Conservation (phyloP, 2,888 invertebrate species). For the Yponomeuta malinellus region DNA sequence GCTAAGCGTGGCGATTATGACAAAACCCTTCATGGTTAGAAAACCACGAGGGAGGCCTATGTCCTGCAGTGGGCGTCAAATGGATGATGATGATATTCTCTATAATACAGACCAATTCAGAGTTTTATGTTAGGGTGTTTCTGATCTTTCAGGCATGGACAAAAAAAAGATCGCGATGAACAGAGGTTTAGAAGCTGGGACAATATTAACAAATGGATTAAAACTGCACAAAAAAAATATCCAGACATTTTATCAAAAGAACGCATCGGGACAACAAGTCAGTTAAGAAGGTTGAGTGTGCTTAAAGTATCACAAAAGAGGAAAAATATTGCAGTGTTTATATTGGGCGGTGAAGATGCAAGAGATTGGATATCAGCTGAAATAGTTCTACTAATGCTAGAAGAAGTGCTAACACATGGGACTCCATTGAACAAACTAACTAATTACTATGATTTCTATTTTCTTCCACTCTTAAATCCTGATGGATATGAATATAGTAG, state of each 20-base stretch:
- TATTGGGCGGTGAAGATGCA: slow-evolving; percentile 57
- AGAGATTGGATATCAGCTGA: slow-evolving; percentile 55
- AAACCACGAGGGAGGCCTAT: too few relatives aligned
- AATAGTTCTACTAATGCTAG: slow-evolving; percentile 43
- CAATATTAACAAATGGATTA: slow-evolving; percentile 35
- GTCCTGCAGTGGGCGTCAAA: too few relatives aligned
- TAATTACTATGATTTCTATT: slow-evolving; percentile 46
- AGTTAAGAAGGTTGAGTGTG: slow-evolving; percentile 29
- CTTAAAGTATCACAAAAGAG: neutral
- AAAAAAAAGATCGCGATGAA: neutral
- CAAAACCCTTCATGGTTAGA: too few relatives aligned
- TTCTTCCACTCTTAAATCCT: slow-evolving; percentile 59
- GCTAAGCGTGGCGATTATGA: too few relatives aligned
- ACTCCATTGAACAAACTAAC: slow-evolving; percentile 26
- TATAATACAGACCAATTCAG: too few relatives aligned
- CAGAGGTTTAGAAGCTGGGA: slow-evolving; percentile 26
- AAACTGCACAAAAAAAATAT: slow-evolving; percentile 27
- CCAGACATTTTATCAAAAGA: slow-evolving; percentile 31
- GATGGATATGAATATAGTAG: slow-evolving; percentile 60
- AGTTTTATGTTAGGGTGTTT: too few relatives aligned
- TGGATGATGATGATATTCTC: too few relatives aligned
- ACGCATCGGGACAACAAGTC: slow-evolving; percentile 37
- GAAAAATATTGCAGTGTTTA: slow-evolving; percentile 32
- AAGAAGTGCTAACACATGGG: slow-evolving; percentile 31
- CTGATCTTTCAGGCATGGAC: too few relatives aligned